Evolutionary conservation across 2,888 invertebrate genomes (phyloP), one percentile per base, ranked within the genome.

Genomic region (Cantharis rustica): DNA sequence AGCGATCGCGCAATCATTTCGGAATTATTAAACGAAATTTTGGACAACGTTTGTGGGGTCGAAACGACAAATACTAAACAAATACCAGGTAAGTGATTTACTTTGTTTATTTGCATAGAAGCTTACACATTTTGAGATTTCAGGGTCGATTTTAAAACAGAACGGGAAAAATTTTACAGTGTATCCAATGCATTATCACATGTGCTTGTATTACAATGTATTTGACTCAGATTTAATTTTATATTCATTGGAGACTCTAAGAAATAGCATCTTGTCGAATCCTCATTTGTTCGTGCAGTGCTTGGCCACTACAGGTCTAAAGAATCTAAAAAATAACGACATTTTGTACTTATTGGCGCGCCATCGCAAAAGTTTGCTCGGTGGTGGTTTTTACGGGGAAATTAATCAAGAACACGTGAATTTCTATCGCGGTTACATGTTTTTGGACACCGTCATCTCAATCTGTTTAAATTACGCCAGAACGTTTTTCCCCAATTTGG

Each of bases 111-210:
- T 15, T 11, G 9, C 10, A 1, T n/a, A n/a, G 13, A n/a, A n/a
- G n/a, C 13, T 66, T 13, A 9, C 5, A 20, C n/a, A n/a, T 20
- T 66, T 20, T 20, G 23, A 23, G 17, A 68, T 78, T 75, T 61
- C 20, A 73, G 78, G 47, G 31, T 64, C 68, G 1, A 64, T 71
- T 16, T 71, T 68, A 3, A 73, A 75, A 69, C 79, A 73, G 7
- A 73, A 11, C 11, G 72, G 71, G 10, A 88, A 86, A 72, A 87
- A 86, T 75, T 84, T 87, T 61, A 85, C 89, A 13, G 90, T 95
- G 61, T 94, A 95, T 86, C 93, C 94, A 23, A 92, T 95, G 75
- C 96, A 96, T 86, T 94, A 95, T 17, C 96, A 96, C 85, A 91
- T 97, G 88, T 90, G 96, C 63, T 89, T 97, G 2, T 96, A 96